A percentile compares a stretch with the other conserved stretches of the same genome.
phyloP scores from a whole-genome alignment of 2,797 vertebrate species.

The Allobates femoralis region DNA sequence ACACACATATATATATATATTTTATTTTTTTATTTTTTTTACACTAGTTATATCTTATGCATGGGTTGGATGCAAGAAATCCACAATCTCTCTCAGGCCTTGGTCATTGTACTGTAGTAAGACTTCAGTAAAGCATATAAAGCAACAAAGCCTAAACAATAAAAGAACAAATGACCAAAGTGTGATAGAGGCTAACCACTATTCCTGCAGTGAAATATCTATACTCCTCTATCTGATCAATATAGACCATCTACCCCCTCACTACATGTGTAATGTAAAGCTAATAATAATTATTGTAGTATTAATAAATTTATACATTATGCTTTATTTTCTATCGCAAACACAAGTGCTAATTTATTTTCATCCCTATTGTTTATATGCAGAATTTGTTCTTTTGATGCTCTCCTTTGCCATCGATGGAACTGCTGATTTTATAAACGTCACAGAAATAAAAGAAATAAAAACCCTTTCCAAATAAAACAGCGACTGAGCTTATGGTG shows the following conservation, averaged over 20 bases:
- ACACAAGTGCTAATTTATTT: background rate
- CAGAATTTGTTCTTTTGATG: background rate
- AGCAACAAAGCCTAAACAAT: background rate
- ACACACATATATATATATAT: no score
- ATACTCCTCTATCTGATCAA: background rate
- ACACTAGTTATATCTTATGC: background rate
- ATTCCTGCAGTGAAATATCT: background rate
- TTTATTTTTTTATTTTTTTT: no score
- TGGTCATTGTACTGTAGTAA: background rate
- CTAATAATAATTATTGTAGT: background rate
- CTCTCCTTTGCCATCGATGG: background rate
- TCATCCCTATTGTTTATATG: background rate
- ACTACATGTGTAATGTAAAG: background rate
- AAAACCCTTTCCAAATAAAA: background rate
- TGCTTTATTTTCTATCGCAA: background rate
- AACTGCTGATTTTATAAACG: background rate
- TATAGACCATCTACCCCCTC: background rate
- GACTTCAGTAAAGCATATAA: background rate
- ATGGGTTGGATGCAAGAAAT: background rate
- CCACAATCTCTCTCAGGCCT: background rate
- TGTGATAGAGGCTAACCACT: background rate
- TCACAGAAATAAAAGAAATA: constrained; percentile 7
- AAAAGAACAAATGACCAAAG: background rate
- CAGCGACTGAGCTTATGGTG: no score
- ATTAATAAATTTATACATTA: background rate